These are phyloP conservation scores for Tiliacea aurago DNA, from an alignment of 2,888 invertebrate species.

Conservation along the genomic window DNA sequence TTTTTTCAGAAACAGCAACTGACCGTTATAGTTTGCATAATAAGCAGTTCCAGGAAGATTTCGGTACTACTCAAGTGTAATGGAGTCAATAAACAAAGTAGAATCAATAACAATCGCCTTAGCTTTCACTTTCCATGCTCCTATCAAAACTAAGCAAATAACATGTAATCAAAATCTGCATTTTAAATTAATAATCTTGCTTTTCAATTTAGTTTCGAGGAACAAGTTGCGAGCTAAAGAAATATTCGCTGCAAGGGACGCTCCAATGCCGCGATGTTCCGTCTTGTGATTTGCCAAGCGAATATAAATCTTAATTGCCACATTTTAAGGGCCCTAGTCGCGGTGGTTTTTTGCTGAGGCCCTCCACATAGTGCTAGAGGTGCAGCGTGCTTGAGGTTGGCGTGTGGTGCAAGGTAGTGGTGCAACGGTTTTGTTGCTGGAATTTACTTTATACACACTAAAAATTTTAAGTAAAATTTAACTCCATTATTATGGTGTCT, in stretches of 20 bases:
- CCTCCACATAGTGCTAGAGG: conserved; percentile 76
- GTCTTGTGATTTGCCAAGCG: conserved; percentile 84
- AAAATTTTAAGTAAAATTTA: background rate
- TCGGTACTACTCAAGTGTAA: no score
- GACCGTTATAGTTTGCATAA: no score
- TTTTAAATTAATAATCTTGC: conserved; percentile 77
- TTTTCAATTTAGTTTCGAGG: conserved; percentile 82
- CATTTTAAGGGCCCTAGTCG: conserved; percentile 84
- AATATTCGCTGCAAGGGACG: conserved; percentile 75
- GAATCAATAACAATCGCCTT: background rate
- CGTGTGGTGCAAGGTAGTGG: conserved; percentile 66
- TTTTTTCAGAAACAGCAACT: background rate
- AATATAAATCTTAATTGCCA: conserved; percentile 87
- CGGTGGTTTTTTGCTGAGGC: conserved; percentile 76
- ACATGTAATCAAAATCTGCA: conserved; percentile 61
- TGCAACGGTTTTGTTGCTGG: background rate
- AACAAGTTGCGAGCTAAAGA: conserved; percentile 80
- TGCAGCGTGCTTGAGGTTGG: conserved; percentile 77
- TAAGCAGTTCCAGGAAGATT: no score
- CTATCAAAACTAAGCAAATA: conserved; percentile 43
- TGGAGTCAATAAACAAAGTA: background rate
- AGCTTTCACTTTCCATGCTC: background rate
- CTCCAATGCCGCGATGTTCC: conserved; percentile 78
- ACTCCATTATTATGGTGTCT: background rate
- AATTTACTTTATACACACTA: background rate